Evolutionary conservation across 2,888 invertebrate genomes (phyloP), one percentile per base, ranked within the genome.

Genomic region (Pristionchus entomophagus): DNA sequence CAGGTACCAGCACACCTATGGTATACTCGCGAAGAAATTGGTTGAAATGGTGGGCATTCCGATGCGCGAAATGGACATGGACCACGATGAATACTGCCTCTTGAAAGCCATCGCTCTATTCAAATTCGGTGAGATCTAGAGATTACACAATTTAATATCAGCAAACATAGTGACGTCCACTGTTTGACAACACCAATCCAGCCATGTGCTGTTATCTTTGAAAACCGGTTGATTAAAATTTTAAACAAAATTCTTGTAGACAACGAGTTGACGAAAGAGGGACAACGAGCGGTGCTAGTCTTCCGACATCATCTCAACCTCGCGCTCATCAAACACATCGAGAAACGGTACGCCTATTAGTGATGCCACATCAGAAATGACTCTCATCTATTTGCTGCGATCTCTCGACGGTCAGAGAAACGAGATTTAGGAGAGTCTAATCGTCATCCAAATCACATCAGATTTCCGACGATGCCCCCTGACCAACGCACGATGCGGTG

Each of bases 61-160:
- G 29, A 89, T 91, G 88, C 84, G 84, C 49, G 90, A 90, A 56
- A 29, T 91, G 86, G 87, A 89, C 80, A 88, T 91, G 38, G 90
- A 88, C 38, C 88, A 87, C 35, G 89, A 89, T 80, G 91, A 91
- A 82, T 90, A 90, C 84, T 89, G 89, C 41, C 86, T 91, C 19
- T 86, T 90, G 59, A 91, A 91, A 87, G 88, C 91, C 35, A 89
- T 90, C 69, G 87, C 89, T 12, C 87, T 90, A 49, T 90, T 90
- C 85, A 90, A 91, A 41, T 87, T 87, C 85, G 90, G 91, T 90
- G 62, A 53, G 65, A n/a, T n/a, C n/a, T n/a, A n/a, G n/a, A n/a
- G n/a, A n/a, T n/a, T n/a, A n/a, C n/a, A n/a, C n/a, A n/a, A n/a
- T n/a, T n/a, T n/a, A n/a, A n/a, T 22, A 3, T 17, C 65, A 32